phyloP scores from a whole-genome alignment of 2,888 invertebrate genomes.

The Cephonodes hylas region DNA sequence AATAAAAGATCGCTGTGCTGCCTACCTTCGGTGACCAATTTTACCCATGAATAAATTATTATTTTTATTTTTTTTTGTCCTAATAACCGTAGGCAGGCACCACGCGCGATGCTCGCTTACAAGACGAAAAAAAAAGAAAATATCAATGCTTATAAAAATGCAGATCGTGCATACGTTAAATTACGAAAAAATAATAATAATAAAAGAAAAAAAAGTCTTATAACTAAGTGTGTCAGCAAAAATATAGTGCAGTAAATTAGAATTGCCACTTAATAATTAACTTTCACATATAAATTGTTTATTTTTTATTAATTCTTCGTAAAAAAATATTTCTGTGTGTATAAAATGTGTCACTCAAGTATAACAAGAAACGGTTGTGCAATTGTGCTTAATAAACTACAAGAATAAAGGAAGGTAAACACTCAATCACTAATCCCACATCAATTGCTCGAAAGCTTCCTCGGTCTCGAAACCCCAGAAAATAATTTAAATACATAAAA shows the following conservation, averaged over 20 bases:
- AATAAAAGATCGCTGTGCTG: constrained; percentile 48
- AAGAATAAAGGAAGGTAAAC: constrained; percentile 14
- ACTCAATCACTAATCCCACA: neutral
- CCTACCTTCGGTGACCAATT: constrained; percentile 41
- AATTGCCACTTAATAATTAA: constrained; percentile 75
- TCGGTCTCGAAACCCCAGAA: neutral
- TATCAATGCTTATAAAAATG: constrained; percentile 71
- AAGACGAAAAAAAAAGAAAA: constrained; percentile 53
- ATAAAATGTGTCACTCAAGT: constrained; percentile 77
- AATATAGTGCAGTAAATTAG: constrained; percentile 79
- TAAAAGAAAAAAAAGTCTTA: constrained; percentile 55
- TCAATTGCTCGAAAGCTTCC: neutral
- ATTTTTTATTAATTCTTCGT: constrained; percentile 48
- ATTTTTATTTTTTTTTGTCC: constrained; percentile 41
- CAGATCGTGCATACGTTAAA: constrained; percentile 79
- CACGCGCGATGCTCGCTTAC: constrained; percentile 52
- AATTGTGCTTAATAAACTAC: constrained; percentile 46
- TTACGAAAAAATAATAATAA: constrained; percentile 58
- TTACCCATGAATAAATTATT: constrained; percentile 51
- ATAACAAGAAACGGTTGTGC: constrained; percentile 63
- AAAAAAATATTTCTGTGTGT: constrained; percentile 80
- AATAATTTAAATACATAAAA: neutral
- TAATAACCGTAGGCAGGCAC: constrained; percentile 43
- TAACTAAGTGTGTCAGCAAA: constrained; percentile 79
- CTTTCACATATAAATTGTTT: constrained; percentile 73